Conservation (phyloP, 2,888 invertebrate genomes). For the Calephelis perditalis region DNA sequence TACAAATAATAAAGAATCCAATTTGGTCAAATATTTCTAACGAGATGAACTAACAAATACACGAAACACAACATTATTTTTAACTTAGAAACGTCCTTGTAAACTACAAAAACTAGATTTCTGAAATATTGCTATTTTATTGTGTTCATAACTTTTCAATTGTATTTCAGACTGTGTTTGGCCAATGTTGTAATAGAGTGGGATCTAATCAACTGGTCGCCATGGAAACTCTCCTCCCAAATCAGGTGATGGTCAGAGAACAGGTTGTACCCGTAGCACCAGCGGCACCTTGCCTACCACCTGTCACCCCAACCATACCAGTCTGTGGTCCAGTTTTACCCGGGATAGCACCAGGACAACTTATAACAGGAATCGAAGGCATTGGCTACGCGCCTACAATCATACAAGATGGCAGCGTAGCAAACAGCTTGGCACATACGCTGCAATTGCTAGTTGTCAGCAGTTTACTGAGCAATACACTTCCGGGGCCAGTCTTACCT, state of each 20-base stretch:
- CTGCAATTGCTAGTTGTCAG: slow-evolving; percentile 58
- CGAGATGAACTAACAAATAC: too few species aligned
- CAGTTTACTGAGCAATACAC: slow-evolving; percentile 51
- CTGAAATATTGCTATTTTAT: too few species aligned
- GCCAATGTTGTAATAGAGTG: slow-evolving; percentile 46
- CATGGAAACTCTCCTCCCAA: slow-evolving; percentile 31
- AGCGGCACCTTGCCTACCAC: slow-evolving; percentile 16
- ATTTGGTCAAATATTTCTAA: too few species aligned
- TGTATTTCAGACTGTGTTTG: slow-evolving; percentile 40
- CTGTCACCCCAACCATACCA: slow-evolving; percentile 26
- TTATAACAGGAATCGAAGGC: slow-evolving; percentile 20
- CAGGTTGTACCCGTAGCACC: slow-evolving; percentile 27
- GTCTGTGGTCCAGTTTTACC: slow-evolving; percentile 27
- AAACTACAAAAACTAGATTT: too few species aligned
- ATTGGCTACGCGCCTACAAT: slow-evolving; percentile 37
- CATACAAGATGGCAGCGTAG: slow-evolving; percentile 56
- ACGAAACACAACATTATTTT: too few species aligned
- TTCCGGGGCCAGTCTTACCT: slow-evolving; percentile 35
- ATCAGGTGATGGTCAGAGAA: slow-evolving; percentile 36
- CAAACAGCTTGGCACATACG: slow-evolving; percentile 58
- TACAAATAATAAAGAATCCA: too few species aligned
- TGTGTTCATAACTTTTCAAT: not conserved
- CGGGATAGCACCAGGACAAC: slow-evolving; percentile 20
- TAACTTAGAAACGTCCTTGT: too few species aligned
- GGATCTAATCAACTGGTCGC: slow-evolving; percentile 37